phyloP scores from a whole-genome alignment of 2,797 vertebrate genomes.

The Lacerta bilineata region DNA sequence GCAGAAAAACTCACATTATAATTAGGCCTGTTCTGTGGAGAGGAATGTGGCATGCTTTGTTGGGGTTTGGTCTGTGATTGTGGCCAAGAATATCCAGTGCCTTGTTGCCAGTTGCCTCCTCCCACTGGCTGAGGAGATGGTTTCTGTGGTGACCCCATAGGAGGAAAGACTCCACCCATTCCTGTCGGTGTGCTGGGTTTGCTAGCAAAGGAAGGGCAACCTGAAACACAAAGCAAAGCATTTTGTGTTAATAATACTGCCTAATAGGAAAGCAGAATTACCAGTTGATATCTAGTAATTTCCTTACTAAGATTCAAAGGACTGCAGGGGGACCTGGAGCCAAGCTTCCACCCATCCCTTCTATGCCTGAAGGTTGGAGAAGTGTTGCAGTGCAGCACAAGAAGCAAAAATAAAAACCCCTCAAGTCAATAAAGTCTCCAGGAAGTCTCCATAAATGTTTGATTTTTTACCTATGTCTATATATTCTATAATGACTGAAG shows the following conservation, averaged over 20 bases:
- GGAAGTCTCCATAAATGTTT: not conserved
- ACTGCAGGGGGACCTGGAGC: not conserved
- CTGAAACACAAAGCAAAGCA: conserved; percentile 54
- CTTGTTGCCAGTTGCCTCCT: conserved; percentile 87
- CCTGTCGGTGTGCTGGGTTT: conserved; percentile 97
- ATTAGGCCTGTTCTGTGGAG: conserved; percentile 95
- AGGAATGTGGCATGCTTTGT: conserved; percentile 87
- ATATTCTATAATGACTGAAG: too few species aligned
- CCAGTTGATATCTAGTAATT: not conserved
- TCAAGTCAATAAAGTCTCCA: not conserved
- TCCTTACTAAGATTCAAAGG: not conserved
- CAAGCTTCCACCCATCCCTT: not conserved
- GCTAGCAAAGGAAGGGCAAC: conserved; percentile 93
- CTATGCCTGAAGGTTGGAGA: not conserved
- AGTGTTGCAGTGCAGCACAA: not conserved
- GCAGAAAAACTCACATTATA: conserved; percentile 95
- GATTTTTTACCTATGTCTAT: not conserved
- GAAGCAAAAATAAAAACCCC: not conserved
- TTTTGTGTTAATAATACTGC: fast-evolving
- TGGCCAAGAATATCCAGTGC: conserved; percentile 83
- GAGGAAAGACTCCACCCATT: conserved; percentile 89
- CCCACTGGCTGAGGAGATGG: conserved; percentile 90
- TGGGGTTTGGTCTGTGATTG: conserved; percentile 81
- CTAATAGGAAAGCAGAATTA: fast-evolving
- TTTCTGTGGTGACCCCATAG: conserved; percentile 92